These are phyloP conservation scores for Cerceris rybyensis DNA, from an alignment of 2,888 invertebrate genomes.

Conservation along the genomic window DNA sequence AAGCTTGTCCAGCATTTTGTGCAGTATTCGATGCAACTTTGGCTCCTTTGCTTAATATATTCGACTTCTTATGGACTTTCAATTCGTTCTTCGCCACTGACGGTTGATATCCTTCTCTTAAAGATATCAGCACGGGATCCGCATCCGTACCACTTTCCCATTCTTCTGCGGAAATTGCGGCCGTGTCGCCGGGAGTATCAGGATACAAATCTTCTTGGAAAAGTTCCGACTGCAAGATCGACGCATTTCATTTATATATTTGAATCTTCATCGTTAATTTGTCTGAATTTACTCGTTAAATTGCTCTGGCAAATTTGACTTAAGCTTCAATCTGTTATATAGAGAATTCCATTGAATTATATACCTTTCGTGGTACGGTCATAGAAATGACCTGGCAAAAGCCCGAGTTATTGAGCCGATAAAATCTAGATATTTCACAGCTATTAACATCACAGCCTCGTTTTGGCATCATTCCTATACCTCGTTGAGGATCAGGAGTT, in stretches of 20 bases:
- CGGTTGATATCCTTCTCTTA: constrained; percentile 90
- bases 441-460: constrained; percentile 96
- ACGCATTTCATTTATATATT: too few species aligned
- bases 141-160: constrained; percentile 95
- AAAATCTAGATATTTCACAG: constrained; percentile 98
- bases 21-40: constrained; percentile 74
- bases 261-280: too few species aligned
- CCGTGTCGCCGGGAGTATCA: constrained; percentile 95
- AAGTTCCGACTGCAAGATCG: constrained; percentile 89
- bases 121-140: constrained; percentile 94
- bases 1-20: constrained; percentile 56
- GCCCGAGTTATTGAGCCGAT: constrained; percentile 96
- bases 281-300: too few species aligned
- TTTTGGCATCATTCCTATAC: constrained; percentile 99
- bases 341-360: not conserved
- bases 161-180: constrained; percentile 94
- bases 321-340: not conserved
- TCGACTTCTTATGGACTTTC: constrained; percentile 90
- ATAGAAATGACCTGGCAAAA: constrained; percentile 98
- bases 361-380: constrained; percentile 96
- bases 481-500: constrained; percentile 98
- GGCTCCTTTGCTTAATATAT: constrained; percentile 89
- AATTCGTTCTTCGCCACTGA: constrained; percentile 85
- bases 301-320: not conserved
- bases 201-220: constrained; percentile 99